These are phyloP conservation scores for Perizoma flavofasciatum DNA, from an alignment of 2,888 invertebrate species.

Conservation along the genomic window DNA sequence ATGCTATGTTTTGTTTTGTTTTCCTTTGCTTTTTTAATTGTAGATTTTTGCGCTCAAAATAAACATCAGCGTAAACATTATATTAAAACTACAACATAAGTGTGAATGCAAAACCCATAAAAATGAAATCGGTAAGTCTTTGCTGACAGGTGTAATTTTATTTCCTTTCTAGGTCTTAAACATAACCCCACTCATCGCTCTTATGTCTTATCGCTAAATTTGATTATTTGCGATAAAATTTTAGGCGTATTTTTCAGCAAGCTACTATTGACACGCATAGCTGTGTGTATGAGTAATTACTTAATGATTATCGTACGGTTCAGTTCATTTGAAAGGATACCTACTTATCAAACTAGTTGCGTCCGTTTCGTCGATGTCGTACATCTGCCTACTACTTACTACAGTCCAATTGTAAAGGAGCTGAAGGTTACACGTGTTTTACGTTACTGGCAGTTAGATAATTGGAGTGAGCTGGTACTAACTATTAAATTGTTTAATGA, in stretches of 20 bases:
- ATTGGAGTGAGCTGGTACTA: background rate
- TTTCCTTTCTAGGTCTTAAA: too few relatives aligned
- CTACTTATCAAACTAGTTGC: constrained; percentile 15
- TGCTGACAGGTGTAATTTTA: too few relatives aligned
- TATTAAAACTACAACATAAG: too few relatives aligned
- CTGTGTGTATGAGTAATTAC: constrained; percentile 1
- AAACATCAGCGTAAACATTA: too few relatives aligned
- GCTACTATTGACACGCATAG: background rate
- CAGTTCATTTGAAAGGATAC: constrained; percentile 2
- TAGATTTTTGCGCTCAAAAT: too few relatives aligned
- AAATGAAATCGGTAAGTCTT: background rate
- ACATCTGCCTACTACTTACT: background rate
- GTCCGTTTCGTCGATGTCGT: background rate
- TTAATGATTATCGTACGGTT: constrained; percentile 9
- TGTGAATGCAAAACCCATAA: background rate
- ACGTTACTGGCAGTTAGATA: background rate
- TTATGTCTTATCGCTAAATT: too few relatives aligned
- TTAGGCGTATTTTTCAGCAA: background rate
- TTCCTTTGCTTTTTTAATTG: background rate
- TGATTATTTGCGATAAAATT: background rate
- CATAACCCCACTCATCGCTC: background rate
- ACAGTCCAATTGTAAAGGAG: constrained; percentile 19
- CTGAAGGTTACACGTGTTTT: constrained; percentile 15
- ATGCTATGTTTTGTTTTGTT: background rate
- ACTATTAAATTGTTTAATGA: background rate